A percentile compares a stretch with the other conserved stretches of the same genome.
Evolutionary conservation across 2,113 vertebrate species (phyloP).

Genomic region (Piaya cayana): DNA sequence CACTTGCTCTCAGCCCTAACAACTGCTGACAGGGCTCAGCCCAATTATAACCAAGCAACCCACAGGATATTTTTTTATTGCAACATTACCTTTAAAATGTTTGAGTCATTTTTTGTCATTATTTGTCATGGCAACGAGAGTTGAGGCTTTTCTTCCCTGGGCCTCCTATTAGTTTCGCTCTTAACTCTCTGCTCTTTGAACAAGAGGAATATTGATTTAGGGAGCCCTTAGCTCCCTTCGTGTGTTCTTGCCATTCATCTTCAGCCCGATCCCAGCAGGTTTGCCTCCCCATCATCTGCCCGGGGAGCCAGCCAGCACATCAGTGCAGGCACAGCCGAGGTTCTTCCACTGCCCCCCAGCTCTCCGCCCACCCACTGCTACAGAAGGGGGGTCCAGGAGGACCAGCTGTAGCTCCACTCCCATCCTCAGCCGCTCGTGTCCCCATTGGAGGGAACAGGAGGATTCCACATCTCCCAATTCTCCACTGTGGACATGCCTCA

Average conservation of each 20-base stretch:
- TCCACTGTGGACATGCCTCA: neutral
- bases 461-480: neutral
- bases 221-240: neutral
- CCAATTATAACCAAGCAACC: neutral
- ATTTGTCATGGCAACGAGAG: neutral
- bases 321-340: neutral
- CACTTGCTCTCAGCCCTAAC: neutral
- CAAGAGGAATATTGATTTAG: neutral
- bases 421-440: neutral
- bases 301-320: neutral
- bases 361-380: too few species aligned
- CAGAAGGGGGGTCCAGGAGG: too few species aligned
- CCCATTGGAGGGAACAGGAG: fast-evolving
- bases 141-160: neutral
- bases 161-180: neutral
- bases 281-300: neutral
- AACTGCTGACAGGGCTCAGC: neutral
- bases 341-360: fast-evolving
- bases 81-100: neutral
- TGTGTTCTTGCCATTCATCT: neutral
- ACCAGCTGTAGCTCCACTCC: fast-evolving
- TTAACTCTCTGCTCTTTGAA: neutral
- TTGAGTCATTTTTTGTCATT: neutral
- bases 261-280: neutral
- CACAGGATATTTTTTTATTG: neutral